Percentiles rank a stretch among this genome's conserved stretches.
Conservation (phyloP, 2,888 invertebrate species). For the Crematogaster levior region DNA sequence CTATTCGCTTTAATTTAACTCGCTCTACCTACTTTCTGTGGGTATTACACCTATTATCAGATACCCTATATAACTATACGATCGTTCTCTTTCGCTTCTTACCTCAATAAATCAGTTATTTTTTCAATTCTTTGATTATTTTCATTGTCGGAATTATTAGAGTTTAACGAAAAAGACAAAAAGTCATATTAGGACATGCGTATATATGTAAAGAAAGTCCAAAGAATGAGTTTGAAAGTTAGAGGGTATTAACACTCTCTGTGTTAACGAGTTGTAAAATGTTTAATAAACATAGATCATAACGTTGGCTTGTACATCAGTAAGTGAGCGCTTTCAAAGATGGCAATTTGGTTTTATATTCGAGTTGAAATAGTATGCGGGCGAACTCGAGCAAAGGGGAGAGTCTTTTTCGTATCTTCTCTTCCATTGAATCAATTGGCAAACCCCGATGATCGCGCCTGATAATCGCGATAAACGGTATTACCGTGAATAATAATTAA, state of each 20-base stretch:
- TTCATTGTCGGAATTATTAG: conserved; percentile 52
- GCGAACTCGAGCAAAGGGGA: conserved; percentile 47
- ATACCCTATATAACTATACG: not conserved
- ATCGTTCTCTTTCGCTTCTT: not conserved
- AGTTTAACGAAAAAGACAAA: conserved; percentile 56
- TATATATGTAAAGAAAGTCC: not conserved
- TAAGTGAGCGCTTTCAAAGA: not conserved
- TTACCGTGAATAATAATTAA: not conserved
- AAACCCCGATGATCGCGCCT: conserved; percentile 4
- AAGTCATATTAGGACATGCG: not conserved
- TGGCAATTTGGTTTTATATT: not conserved
- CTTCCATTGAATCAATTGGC: conserved; percentile 56
- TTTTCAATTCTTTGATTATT: not conserved
- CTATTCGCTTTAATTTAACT: no score
- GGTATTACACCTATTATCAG: no score
- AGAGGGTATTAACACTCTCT: not conserved
- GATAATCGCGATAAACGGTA: not conserved
- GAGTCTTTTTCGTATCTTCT: conserved; percentile 19
- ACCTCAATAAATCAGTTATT: not conserved
- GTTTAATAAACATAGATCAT: not conserved
- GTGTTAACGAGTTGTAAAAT: not conserved
- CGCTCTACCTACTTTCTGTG: no score
- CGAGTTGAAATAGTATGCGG: conserved; percentile 54
- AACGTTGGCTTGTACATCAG: not conserved
- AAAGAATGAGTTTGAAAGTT: not conserved